These are phyloP conservation scores for Eristalis intricaria DNA, from an alignment of 2,888 invertebrate species.

Conservation along the genomic window DNA sequence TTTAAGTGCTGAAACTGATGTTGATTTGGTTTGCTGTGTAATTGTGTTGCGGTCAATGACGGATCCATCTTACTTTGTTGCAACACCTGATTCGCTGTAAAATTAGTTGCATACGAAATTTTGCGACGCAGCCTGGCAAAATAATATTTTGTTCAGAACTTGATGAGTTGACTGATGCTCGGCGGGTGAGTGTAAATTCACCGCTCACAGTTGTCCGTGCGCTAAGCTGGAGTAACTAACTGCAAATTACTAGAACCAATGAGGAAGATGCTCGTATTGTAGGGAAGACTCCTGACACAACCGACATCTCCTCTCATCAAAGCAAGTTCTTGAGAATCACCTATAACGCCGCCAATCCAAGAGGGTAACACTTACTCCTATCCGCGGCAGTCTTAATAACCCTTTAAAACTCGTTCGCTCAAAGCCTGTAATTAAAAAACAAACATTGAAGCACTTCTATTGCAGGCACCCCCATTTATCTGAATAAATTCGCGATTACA, in stretches of 20 bases:
- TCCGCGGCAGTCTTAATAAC: background rate
- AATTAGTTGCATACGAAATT: too few species aligned
- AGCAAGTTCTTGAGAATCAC: background rate
- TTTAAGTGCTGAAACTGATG: background rate
- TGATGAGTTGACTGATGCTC: background rate
- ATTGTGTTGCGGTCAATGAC: background rate
- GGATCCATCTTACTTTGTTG: background rate
- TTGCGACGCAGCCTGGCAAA: background rate
- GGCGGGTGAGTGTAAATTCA: background rate
- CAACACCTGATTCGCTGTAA: background rate
- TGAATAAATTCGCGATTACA: conserved; percentile 46
- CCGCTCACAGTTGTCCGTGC: too few species aligned
- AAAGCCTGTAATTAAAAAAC: conserved; percentile 61
- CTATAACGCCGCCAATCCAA: background rate
- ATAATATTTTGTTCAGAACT: background rate
- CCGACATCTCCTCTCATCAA: background rate
- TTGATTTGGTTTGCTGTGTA: background rate
- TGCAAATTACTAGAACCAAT: too few species aligned
- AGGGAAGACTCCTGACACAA: background rate
- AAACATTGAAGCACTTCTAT: conserved; percentile 48
- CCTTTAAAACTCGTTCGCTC: background rate
- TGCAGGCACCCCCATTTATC: conserved; percentile 58
- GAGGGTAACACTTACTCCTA: background rate
- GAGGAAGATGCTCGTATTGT: too few species aligned
- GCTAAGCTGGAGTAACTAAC: too few species aligned